These are phyloP conservation scores for Marcusenius ussheri DNA, from an alignment of 2,113 vertebrate genomes.

Conservation along the genomic window DNA sequence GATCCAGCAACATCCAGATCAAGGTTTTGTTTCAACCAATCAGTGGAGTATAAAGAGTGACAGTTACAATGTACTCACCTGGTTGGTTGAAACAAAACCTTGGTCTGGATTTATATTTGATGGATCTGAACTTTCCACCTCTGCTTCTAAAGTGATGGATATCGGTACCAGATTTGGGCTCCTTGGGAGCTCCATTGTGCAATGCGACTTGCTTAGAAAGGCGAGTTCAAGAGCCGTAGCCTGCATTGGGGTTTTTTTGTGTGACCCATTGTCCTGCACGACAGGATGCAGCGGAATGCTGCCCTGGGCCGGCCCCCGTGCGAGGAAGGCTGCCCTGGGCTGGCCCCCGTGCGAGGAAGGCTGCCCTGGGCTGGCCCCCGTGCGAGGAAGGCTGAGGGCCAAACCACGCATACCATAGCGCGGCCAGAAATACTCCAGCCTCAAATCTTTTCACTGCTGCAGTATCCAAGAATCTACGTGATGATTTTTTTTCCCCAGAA, in stretches of 20 bases:
- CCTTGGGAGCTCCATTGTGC: background rate
- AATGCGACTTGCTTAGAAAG: background rate
- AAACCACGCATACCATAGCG: background rate
- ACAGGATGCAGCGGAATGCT: background rate
- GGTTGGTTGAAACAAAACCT: background rate
- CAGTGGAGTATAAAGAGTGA: background rate
- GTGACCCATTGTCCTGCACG: background rate
- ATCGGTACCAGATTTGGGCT: background rate
- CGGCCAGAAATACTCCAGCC: background rate
- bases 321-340: background rate
- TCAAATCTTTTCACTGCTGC: background rate
- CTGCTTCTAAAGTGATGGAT: background rate
- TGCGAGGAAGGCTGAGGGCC: background rate
- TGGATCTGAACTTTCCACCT: background rate
- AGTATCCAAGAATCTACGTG: background rate
- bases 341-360: too few relatives aligned
- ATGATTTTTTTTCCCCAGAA: background rate
- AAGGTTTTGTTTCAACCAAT: background rate
- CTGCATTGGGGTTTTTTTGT: background rate
- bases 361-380: background rate
- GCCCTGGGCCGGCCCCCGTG: background rate
- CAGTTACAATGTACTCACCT: background rate
- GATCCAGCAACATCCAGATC: background rate
- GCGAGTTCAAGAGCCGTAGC: background rate
- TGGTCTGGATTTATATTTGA: background rate